These are phyloP conservation scores for Phyllostomus discolor DNA, from an alignment of 2,113 vertebrate species.

Conservation along the genomic window DNA sequence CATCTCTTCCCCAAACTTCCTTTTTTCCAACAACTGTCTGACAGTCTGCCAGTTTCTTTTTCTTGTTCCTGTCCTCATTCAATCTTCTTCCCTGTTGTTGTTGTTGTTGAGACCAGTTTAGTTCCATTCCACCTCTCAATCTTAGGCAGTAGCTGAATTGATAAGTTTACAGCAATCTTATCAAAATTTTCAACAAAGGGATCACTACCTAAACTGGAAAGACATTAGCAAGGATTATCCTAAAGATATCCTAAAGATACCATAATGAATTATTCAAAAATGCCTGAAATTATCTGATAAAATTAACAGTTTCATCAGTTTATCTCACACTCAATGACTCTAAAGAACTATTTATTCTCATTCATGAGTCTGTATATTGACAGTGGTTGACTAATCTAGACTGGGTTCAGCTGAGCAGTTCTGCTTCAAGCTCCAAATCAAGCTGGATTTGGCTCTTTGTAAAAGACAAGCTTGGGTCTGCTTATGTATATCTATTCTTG, in stretches of 20 bases:
- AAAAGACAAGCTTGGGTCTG: background rate
- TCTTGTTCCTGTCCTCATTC: background rate
- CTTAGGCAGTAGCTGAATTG: background rate
- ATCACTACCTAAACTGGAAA: background rate
- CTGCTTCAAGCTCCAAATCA: slow-evolving; percentile 1
- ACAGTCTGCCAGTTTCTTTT: background rate
- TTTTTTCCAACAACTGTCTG: background rate
- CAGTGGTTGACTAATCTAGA: background rate
- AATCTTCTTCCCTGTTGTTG: background rate
- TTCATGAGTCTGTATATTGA: background rate
- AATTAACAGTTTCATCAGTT: background rate
- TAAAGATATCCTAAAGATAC: slow-evolving; percentile 23
- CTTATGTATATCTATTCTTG: background rate
- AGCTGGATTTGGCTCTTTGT: background rate
- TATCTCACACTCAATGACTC: background rate
- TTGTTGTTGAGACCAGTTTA: background rate
- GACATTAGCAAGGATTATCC: background rate
- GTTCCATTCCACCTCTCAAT: background rate
- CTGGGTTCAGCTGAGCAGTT: background rate
- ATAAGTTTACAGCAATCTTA: background rate
- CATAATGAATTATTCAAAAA: background rate
- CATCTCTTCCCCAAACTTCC: background rate
- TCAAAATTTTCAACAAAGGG: background rate
- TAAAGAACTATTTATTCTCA: background rate
- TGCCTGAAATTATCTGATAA: background rate